phyloP scores from a whole-genome alignment of 2,888 invertebrate species.

The Parasteatoda lunata region DNA sequence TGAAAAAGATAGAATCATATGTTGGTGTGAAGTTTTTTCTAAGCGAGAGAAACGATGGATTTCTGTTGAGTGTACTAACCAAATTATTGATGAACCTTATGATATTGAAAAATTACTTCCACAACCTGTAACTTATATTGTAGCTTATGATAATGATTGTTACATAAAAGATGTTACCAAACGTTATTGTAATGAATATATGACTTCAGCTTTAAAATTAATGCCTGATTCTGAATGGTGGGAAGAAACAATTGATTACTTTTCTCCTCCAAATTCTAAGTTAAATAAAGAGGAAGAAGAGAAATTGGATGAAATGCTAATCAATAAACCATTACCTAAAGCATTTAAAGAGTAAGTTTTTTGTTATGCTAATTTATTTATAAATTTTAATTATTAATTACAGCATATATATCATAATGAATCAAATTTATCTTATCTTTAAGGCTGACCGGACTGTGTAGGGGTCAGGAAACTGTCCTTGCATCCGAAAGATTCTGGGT shows the following conservation, averaged over 20 bases:
- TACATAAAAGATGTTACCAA: constrained; percentile 91
- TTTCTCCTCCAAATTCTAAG: constrained; percentile 78
- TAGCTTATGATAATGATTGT: constrained; percentile 88
- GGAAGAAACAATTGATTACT: constrained; percentile 81
- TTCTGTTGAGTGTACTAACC: constrained; percentile 83
- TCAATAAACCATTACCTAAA: constrained; percentile 90
- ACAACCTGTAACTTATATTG: constrained; percentile 86
- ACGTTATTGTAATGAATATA: constrained; percentile 89
- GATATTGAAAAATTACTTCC: constrained; percentile 81
- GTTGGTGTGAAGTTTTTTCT: constrained; percentile 90
- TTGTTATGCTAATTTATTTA: too few relatives aligned
- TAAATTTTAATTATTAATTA: too few relatives aligned
- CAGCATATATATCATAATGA: too few relatives aligned
- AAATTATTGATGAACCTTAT: constrained; percentile 68
- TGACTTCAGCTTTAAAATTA: constrained; percentile 86
- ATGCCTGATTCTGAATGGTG: constrained; percentile 88
- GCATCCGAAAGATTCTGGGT: too few relatives aligned
- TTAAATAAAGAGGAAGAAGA: constrained; percentile 86
- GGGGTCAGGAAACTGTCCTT: too few relatives aligned
- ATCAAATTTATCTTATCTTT: too few relatives aligned
- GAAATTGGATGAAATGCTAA: constrained; percentile 78
- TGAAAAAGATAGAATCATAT: constrained; percentile 24
- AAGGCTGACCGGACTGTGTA: too few relatives aligned
- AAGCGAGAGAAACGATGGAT: constrained; percentile 92
- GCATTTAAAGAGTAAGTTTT: constrained; percentile 84